Percentiles rank a stretch among this genome's conserved stretches.
Evolutionary conservation across 2,888 invertebrate genomes (phyloP).

Genomic region (Lysandra bellargus): DNA sequence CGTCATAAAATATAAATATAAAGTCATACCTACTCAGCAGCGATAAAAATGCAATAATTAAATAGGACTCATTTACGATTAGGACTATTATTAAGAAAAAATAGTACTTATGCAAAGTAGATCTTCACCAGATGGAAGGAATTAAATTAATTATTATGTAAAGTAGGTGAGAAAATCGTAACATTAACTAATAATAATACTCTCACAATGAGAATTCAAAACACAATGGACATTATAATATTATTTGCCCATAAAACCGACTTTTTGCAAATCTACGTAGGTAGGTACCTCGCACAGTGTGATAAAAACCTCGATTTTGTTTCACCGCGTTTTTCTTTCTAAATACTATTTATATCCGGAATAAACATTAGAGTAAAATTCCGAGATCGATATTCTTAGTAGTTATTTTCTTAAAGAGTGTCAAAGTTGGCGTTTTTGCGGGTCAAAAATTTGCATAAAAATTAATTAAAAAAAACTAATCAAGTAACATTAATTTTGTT

Average conservation of each 20-base stretch:
- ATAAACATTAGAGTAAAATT: too few species aligned
- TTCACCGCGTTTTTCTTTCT: too few species aligned
- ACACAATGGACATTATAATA: not conserved
- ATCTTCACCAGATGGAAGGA: constrained; percentile 8
- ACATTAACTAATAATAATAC: not conserved
- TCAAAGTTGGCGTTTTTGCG: too few species aligned
- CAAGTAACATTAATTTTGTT: too few species aligned
- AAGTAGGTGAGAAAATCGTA: not conserved
- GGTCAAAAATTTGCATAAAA: too few species aligned
- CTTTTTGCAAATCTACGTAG: constrained; percentile 2
- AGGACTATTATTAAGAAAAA: not conserved
- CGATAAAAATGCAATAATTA: not conserved
- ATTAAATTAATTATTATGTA: not conserved
- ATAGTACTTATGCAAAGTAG: not conserved
- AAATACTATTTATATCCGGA: too few species aligned
- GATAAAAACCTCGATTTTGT: too few species aligned
- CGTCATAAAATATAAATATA: too few species aligned
- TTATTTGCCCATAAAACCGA: not conserved
- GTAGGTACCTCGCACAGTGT: too few species aligned
- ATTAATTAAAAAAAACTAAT: too few species aligned
- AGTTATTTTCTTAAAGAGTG: too few species aligned
- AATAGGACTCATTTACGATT: not conserved
- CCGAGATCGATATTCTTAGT: too few species aligned
- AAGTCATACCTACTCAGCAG: not conserved
- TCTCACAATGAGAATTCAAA: constrained; percentile 1